A percentile compares a stretch with the other conserved stretches of the same genome.
Conservation (phyloP, 2,797 vertebrate genomes). For the Alfaro cultratus region DNA sequence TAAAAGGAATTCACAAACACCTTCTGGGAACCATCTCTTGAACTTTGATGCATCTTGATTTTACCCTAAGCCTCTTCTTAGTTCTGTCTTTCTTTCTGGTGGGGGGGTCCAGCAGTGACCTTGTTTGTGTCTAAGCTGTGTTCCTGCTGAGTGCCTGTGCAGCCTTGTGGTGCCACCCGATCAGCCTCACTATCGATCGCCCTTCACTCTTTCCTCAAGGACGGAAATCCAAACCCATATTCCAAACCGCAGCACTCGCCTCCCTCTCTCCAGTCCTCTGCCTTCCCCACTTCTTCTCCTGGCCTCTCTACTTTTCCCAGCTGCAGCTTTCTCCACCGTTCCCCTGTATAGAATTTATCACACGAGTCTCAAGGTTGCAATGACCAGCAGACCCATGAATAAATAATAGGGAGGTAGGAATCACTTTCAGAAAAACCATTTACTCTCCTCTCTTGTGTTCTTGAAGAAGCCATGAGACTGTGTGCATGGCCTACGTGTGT, state of each 20-base stretch:
- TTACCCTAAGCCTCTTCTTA: constrained; percentile 14
- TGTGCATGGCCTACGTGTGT: constrained; percentile 25
- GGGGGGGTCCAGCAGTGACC: constrained; percentile 70
- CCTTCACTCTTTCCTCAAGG: constrained; percentile 81
- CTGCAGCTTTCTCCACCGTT: constrained; percentile 53
- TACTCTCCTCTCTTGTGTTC: constrained; percentile 84
- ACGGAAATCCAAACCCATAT: constrained; percentile 82
- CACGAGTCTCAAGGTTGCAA: constrained; percentile 81
- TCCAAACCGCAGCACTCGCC: constrained; percentile 68
- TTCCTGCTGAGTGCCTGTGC: constrained; percentile 65
- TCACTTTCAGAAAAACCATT: constrained; percentile 86
- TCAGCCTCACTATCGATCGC: constrained; percentile 81
- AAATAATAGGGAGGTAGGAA: constrained; percentile 84
- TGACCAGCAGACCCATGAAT: constrained; percentile 85
- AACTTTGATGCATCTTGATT: constrained; percentile 14
- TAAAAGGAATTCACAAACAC: background rate
- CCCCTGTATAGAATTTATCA: constrained; percentile 63
- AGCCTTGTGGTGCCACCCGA: constrained; percentile 77
- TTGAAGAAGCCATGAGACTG: constrained; percentile 64
- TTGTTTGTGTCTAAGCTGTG: constrained; percentile 77
- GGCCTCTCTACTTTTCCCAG: constrained; percentile 61
- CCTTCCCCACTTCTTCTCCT: constrained; percentile 47
- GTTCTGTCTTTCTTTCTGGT: constrained; percentile 18
- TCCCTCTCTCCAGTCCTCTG: constrained; percentile 36
- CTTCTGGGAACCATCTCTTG: background rate